Base-by-base conservation (phyloP, 2,888 invertebrate genomes). In the Brachypterus glaber region DNA sequence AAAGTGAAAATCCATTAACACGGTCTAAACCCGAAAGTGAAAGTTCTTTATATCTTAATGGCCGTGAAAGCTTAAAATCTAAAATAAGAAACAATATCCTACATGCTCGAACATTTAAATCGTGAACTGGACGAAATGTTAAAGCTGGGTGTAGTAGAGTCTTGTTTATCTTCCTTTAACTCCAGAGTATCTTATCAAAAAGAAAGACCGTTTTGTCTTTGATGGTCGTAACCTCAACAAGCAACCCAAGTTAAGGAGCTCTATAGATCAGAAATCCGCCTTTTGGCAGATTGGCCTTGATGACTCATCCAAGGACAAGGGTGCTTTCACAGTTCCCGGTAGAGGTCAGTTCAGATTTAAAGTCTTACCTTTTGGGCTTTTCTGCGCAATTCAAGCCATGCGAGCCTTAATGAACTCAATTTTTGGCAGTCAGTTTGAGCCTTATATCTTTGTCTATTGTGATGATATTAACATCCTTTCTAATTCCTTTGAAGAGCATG, bases 261-360 rank as follows among this genome's bases (percentile, higher is more conserved):
- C n/a, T n/a, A n/a, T n/a, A n/a, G n/a, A n/a, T n/a, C n/a, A n/a
- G n/a, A n/a, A n/a, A n/a, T n/a, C n/a, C n/a, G n/a, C n/a, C n/a
- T 41, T 41, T 16, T 38, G 35, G 40, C 43, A 40, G 13, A 43
- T 43, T 26, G 33, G 37, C n/a, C 17, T 45, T 11, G 33, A 27
- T 9, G 33, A 9, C 5, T 16, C 15, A 2, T 34, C 34, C 4
- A 43, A 37, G 26, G 35, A 43, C 13, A 43, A 43, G 27, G 38
- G 40, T 2, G 43, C 37, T 8, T 39, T 42, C 36, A 8, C 32
- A 9, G 27, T 39, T 11, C 36, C 39, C 9, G 33, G 24, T 13
- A 32, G 31, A 11, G 43, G 37, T 12, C 26, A 37, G 2, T 39
- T 43, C n/a, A n/a, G n/a, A n/a, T n/a, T n/a, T n/a, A n/a, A n/a